Evolutionary conservation across 37 sponge, comb jelly and placozoan species (phyloP).

Genomic region (Halichondria panicea): DNA sequence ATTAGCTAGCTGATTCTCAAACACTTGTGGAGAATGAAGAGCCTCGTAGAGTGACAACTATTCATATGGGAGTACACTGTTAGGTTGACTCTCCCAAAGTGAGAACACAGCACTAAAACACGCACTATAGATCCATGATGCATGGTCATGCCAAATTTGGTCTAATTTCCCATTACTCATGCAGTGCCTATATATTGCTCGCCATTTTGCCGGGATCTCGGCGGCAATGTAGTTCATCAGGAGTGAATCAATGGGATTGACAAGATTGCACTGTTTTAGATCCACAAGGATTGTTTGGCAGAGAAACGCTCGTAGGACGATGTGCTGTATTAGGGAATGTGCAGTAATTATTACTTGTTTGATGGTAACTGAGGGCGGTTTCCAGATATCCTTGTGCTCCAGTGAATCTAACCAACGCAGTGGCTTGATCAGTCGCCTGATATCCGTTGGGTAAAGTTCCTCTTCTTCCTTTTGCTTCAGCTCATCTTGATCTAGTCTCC

Average conservation of each 20-base stretch:
- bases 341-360: too few species aligned
- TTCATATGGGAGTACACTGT: not conserved
- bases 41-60: slow-evolving; percentile 20
- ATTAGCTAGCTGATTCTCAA: slow-evolving; percentile 18
- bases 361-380: too few species aligned
- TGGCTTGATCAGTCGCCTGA: too few species aligned
- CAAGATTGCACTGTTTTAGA: too few species aligned
- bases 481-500: not conserved
- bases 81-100: slow-evolving; percentile 4
- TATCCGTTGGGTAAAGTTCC: slow-evolving; percentile 2
- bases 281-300: too few species aligned
- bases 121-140: not conserved
- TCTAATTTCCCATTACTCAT: not conserved
- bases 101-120: slow-evolving; percentile 18
- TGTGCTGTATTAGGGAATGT: too few species aligned
- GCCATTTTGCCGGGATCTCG: slow-evolving; percentile 14
- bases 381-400: slow-evolving; percentile 2
- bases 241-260: slow-evolving; percentile 4
- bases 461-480: slow-evolving; percentile 9
- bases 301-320: too few species aligned
- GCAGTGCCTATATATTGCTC: too few species aligned
- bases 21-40: slow-evolving; percentile 13
- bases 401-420: not conserved
- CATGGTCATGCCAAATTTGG: not conserved
- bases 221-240: slow-evolving; percentile 43